Base-by-base conservation (phyloP, 2,888 invertebrate genomes). In the Megastigmus dorsalis region DNA sequence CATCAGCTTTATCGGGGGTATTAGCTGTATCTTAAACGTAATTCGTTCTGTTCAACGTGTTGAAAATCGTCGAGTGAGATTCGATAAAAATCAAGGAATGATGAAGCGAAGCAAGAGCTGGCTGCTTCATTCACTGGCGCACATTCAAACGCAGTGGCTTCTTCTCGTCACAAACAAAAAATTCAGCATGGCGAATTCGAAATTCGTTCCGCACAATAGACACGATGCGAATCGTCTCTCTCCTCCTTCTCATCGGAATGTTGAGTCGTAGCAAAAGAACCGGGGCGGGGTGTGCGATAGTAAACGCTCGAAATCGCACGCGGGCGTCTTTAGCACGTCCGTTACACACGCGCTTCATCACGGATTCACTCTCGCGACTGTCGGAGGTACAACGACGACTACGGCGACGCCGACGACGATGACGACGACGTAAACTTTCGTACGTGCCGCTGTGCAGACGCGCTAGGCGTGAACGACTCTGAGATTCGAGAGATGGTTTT, bases 341-440 rank as follows among this genome's bases (percentile, higher is more conserved):
- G 54, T 33, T 57, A 57, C 52, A 52, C 20, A 52, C 38, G 20
- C 38, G 36, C 15, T 59, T 67, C 68, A 76, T 76, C 76, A 59
- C 10, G 72, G 65, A 76, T 76, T 73, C 76, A 57, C 57, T 62
- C 43, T 52, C 28, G 20, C 30, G 50, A 50, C 50, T 5, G 55
- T 15, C 15, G n/a, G n/a, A n/a, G n/a, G n/a, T n/a, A 20, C 20
- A 3, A 33, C 5, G 33, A 33, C 4, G 33, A 33, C 33, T 6
- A 18, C 55, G 10, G 15, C 33, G n/a, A 20, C 28, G n/a, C 20
- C 55, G 15, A 20, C 33, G 50, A 52, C 48, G 45, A 38, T 33
- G n/a, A 33, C 52, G 52, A 70, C 66, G 66, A 67, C 71, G 65
- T 72, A 76, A 76, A 76, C 76, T 76, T 69, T 59, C 45, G 65